Base-by-base conservation (phyloP, 1,140 invertebrate species). In the Micrasema minimum region DNA sequence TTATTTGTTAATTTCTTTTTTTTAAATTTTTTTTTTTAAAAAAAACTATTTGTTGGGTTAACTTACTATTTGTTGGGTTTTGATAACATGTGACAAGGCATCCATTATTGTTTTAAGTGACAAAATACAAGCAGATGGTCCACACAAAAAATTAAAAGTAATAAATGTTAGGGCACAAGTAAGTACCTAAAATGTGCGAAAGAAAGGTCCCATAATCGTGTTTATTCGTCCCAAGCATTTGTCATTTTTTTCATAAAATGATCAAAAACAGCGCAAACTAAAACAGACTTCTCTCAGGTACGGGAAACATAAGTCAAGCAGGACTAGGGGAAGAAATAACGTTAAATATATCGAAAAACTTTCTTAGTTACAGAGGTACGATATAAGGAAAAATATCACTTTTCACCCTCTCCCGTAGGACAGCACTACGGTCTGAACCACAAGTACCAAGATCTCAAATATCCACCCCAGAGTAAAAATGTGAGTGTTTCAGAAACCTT, bases 291-390 rank as follows among this genome's bases (percentile, higher is more conserved):
- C 59, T 51, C 31, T 10, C 67, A 66, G 66, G 67, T 66, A 61
- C 37, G 23, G 31, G 55, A 64, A 68, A 64, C 66, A 61, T 57
- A 53, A 64, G 66, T 55, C 45, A 37, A 26, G 51, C 37, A 43
- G 23, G 43, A 50, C 65, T 26, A 26, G 9, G 43, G 23, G 55
- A 20, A 11, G 43, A 70, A 57, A 62, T 62, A 55, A 66, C 67
- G 50, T 69, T 69, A 74, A 74, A 74, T 74, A 69, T 74, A 74
- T 74, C 61, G 67, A 70, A 74, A 74, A 74, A 74, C 61, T 74
- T 74, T 72, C 66, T 72, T 74, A 74, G 67, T 74, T 72, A 45
- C 46, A 26, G 50, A 31, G 50, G 38, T 37, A 55, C n/a, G n/a
- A n/a, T n/a, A n/a, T 48, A 51, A 48, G 51, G 66, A 57, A 41